Evolutionary conservation across 1,140 invertebrate genomes (phyloP).

Genomic region (Heliothis subflexa): DNA sequence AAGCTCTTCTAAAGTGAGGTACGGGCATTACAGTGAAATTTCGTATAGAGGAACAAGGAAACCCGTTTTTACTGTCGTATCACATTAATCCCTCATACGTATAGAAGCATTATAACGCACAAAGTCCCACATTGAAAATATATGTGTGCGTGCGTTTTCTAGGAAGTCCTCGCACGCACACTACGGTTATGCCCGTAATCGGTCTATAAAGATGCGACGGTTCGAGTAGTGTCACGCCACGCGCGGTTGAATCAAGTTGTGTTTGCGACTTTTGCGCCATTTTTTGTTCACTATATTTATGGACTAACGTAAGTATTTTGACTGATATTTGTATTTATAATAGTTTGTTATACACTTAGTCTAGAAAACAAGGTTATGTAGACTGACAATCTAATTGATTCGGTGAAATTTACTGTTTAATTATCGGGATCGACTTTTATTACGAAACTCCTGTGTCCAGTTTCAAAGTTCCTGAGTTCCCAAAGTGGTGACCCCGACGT

Average conservation of each 20-base stretch:
- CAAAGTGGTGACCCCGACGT: too few relatives aligned
- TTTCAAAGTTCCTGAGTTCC: too few relatives aligned
- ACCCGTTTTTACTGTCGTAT: conserved; percentile 2
- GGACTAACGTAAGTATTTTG: not conserved
- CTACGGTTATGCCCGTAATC: too few relatives aligned
- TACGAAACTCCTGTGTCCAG: too few relatives aligned
- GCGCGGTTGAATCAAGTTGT: not conserved
- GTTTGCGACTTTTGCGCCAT: not conserved
- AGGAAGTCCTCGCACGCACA: too few relatives aligned
- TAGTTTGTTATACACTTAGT: not conserved
- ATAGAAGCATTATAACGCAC: not conserved
- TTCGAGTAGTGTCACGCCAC: not conserved
- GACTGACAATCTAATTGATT: too few relatives aligned
- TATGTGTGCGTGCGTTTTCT: not conserved
- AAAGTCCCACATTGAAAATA: not conserved
- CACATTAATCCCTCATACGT: not conserved
- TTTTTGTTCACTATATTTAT: not conserved
- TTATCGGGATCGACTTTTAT: too few relatives aligned
- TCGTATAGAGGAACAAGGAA: conserved; percentile 2
- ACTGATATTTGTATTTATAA: not conserved
- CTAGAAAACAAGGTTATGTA: not conserved
- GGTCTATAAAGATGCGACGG: too few relatives aligned
- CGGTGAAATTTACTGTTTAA: too few relatives aligned
- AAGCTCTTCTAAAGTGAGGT: not conserved
- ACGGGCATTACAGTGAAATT: not conserved